Evolutionary conservation across 2,113 vertebrate species (phyloP), one percentile per base, ranked within the genome.

Genomic region (Mastomys natalensis): DNA sequence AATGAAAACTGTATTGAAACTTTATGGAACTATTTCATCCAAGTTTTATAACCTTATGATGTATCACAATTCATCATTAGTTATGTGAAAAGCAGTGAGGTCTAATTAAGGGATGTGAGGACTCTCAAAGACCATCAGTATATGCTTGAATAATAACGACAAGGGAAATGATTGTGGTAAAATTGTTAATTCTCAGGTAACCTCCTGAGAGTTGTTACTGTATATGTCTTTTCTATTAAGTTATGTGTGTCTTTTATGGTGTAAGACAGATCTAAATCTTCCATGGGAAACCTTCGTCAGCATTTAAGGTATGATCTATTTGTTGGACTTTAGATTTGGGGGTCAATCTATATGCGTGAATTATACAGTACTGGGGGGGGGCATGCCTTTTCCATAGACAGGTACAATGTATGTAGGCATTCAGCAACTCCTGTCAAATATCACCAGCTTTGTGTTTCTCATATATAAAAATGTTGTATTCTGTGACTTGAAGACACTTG

Each of bases 251-350:
- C 34, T 93, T 74, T 34, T 9, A 2, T 84, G 24, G 51, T 60
- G 76, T 6, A 74, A 82, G 21, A 92, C 64, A 94, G 40, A 24
- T 92, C 40, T 55, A 90, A 95, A 92, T 66, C 29, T 48, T 64
- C 51, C 64, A 95, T 26, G 72, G 72, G 40, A 81, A 70, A 73
- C 9, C 51, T 73, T 86, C 43, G 24, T 91, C 31, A 94, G 37
- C 7, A 90, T 72, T 94, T 96, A 80, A 80, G 53, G 16, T 85
- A 89, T 93, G 17, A 82, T 12, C 40, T 87, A 53, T 53, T 89
- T 43, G 92, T n/a, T 73, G 43, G 48, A 85, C 82, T 97, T 96
- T 94, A 58, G 37, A 93, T 91, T 94, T 95, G 92, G 66, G n/a
- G n/a, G 51, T 16, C 24, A 86, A 60, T 73, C 7, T 34, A 19